phyloP scores from a whole-genome alignment of 2,113 vertebrate species.

The Odocoileus virginianus region DNA sequence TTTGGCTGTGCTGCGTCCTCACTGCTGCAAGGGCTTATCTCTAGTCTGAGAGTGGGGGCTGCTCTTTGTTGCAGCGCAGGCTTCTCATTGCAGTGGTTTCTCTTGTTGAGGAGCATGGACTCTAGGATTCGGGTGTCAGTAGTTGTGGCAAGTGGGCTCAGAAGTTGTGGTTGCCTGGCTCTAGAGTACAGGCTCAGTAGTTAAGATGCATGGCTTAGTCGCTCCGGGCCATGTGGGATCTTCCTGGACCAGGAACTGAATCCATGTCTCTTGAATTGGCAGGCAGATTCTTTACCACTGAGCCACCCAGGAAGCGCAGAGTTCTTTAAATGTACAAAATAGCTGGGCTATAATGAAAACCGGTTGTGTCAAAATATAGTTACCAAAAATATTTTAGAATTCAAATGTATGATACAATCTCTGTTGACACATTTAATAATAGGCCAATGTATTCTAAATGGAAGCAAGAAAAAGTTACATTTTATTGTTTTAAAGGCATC shows the following conservation, averaged over 20 bases:
- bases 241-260: background rate
- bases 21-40: rapidly evolving
- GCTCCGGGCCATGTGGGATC: background rate
- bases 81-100: background rate
- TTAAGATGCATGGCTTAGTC: background rate
- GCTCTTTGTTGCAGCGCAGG: background rate
- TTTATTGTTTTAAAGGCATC: background rate
- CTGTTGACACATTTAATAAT: background rate
- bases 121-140: background rate
- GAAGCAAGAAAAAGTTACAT: background rate
- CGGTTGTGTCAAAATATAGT: background rate
- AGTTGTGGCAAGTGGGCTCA: background rate
- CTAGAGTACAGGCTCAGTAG: background rate
- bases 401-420: background rate
- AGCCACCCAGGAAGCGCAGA: background rate
- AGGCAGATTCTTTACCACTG: background rate
- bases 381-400: background rate
- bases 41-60: background rate
- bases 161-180: background rate
- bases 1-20: background rate
- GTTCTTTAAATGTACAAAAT: background rate
- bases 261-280: background rate
- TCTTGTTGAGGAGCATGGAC: background rate
- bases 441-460: background rate
- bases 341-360: background rate